These are phyloP conservation scores for Selenia dentaria DNA, from an alignment of 2,888 invertebrate species.

Conservation along the genomic window DNA sequence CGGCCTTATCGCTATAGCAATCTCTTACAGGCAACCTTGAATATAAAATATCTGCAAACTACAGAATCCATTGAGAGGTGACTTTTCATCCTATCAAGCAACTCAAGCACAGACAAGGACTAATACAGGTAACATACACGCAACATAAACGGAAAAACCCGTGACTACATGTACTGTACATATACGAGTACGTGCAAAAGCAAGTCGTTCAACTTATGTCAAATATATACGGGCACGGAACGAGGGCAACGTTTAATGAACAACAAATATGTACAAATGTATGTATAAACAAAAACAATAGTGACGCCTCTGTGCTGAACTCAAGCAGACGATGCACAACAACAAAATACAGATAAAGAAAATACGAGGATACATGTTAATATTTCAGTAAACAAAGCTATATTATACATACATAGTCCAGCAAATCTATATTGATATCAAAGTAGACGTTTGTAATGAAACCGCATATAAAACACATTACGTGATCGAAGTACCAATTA, in stretches of 20 bases:
- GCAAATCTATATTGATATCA: neutral
- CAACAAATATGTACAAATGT: neutral
- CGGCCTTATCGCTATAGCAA: too few relatives aligned
- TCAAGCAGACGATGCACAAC: neutral
- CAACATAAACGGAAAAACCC: conserved; percentile 8
- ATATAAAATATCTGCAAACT: too few relatives aligned
- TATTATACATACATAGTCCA: neutral
- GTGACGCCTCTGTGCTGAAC: neutral
- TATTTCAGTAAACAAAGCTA: neutral
- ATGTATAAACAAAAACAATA: neutral
- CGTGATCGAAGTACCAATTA: neutral
- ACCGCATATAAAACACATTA: neutral
- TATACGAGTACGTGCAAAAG: neutral
- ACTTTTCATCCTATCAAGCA: conserved; percentile 7
- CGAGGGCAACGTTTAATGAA: neutral
- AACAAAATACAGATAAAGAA: neutral
- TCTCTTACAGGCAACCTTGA: too few relatives aligned
- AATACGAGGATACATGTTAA: neutral
- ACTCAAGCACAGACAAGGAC: neutral
- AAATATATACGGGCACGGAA: neutral
- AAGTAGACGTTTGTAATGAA: neutral
- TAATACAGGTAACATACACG: conserved; percentile 2
- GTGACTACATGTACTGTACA: conserved; percentile 3
- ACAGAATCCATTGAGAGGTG: too few relatives aligned
- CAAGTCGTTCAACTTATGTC: neutral